Evolutionary conservation across 2,888 invertebrate genomes (phyloP).

Genomic region (Cryptophagus acutangulus): DNA sequence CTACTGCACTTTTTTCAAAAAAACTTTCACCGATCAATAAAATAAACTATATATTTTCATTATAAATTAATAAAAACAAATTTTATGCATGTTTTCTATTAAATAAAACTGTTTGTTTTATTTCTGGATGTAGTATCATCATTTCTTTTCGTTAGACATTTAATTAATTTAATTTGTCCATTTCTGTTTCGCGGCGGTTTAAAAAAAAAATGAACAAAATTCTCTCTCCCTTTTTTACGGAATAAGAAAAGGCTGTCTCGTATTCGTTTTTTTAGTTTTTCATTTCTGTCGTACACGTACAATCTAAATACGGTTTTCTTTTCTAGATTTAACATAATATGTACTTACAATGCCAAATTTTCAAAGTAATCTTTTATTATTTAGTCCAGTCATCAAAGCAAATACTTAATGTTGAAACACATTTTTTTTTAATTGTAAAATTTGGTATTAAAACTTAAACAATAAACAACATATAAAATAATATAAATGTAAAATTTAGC

Average conservation of each 20-base stretch:
- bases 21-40: too few relatives aligned
- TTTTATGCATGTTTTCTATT: background rate
- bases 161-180: too few relatives aligned
- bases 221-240: constrained; percentile 10
- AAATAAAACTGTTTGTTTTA: too few relatives aligned
- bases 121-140: too few relatives aligned
- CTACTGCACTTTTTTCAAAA: too few relatives aligned
- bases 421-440: constrained; percentile 4
- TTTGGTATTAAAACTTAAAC: constrained; percentile 3
- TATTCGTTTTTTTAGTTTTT: too few relatives aligned
- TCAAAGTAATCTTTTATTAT: constrained; percentile 8
- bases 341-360: constrained; percentile 12
- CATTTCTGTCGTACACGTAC: too few relatives aligned
- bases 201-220: constrained; percentile 3
- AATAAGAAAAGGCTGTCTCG: too few relatives aligned
- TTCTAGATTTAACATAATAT: constrained; percentile 2
- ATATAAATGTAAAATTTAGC: background rate
- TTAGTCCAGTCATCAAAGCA: constrained; percentile 1
- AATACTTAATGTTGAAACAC: constrained; percentile 3
- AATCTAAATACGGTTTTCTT: too few relatives aligned
- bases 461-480: background rate
- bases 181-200: too few relatives aligned
- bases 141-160: too few relatives aligned
- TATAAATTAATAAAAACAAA: background rate
- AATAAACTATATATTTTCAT: constrained; percentile 2